phyloP scores from a whole-genome alignment of 2,888 invertebrate genomes.

The Erebia ligea region DNA sequence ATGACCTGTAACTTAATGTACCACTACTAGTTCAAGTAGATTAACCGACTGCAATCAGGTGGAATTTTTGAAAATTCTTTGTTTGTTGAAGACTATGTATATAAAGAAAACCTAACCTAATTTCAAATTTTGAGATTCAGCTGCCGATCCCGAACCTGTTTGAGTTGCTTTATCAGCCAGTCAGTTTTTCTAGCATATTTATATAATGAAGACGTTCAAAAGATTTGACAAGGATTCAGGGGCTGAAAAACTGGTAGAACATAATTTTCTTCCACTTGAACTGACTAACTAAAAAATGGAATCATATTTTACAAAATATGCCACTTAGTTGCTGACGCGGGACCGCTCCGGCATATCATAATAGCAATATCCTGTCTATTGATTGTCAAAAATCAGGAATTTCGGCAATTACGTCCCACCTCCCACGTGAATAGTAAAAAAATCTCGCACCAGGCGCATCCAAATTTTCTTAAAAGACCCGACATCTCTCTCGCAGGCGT shows the following conservation, averaged over 20 bases:
- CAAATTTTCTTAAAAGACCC: slow-evolving; percentile 77
- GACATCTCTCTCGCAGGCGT: slow-evolving; percentile 56
- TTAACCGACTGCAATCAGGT: too few relatives aligned
- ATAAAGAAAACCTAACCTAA: too few relatives aligned
- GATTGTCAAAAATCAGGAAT: slow-evolving; percentile 83
- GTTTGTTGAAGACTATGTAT: too few relatives aligned
- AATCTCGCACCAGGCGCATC: slow-evolving; percentile 75
- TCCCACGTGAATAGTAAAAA: slow-evolving; percentile 78
- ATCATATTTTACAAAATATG: slow-evolving; percentile 41
- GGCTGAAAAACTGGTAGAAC: not conserved
- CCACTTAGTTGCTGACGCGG: slow-evolving; percentile 42
- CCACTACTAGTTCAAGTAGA: too few relatives aligned
- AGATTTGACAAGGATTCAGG: not conserved
- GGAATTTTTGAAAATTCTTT: too few relatives aligned
- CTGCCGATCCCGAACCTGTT: too few relatives aligned
- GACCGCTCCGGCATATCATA: slow-evolving; percentile 66
- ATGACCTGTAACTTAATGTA: too few relatives aligned
- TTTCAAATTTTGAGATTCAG: too few relatives aligned
- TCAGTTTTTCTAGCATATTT: too few relatives aligned
- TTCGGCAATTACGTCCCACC: slow-evolving; percentile 81
- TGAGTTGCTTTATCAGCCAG: too few relatives aligned
- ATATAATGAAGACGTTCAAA: too few relatives aligned
- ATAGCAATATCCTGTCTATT: slow-evolving; percentile 81
- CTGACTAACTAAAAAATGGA: slow-evolving; percentile 26
- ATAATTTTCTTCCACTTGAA: slow-evolving; percentile 23